Conservation (phyloP, 2,797 vertebrate genomes). For the Microtus obscurus region DNA sequence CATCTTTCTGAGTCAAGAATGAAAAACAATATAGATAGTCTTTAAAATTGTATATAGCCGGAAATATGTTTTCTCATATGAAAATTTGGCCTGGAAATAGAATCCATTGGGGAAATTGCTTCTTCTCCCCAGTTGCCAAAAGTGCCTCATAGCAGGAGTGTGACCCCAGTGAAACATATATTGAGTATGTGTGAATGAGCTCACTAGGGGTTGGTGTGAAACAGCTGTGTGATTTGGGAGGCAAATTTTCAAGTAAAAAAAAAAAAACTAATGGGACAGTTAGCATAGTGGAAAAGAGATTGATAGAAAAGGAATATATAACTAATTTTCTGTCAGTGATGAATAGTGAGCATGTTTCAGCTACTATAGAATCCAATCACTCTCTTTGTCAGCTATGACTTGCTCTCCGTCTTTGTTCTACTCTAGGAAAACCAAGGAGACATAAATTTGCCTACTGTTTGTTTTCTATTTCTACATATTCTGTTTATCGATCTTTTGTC, state of each 20-base stretch:
- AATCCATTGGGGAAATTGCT: slow-evolving; percentile 58
- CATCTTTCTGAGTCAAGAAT: not conserved
- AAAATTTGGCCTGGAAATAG: slow-evolving; percentile 64
- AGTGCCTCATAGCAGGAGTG: slow-evolving; percentile 44
- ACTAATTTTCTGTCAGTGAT: slow-evolving; percentile 2
- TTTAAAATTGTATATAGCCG: slow-evolving; percentile 55
- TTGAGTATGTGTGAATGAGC: slow-evolving; percentile 30
- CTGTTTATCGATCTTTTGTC: not conserved
- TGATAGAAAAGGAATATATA: not conserved
- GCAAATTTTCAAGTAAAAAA: slow-evolving; percentile 66
- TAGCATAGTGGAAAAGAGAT: slow-evolving; percentile 44
- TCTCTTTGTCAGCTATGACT: accelerated
- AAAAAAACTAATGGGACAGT: slow-evolving; percentile 64
- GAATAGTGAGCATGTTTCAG: not conserved
- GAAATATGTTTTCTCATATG: slow-evolving; percentile 59
- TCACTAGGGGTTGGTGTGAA: slow-evolving; percentile 25
- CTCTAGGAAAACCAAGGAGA: not conserved
- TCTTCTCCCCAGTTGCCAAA: slow-evolving; percentile 50
- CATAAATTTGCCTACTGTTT: not conserved
- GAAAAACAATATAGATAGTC: not conserved
- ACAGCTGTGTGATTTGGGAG: slow-evolving; percentile 72
- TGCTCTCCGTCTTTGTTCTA: not conserved
- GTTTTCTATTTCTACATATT: not conserved
- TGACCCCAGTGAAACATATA: slow-evolving; percentile 50
- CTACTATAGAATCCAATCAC: not conserved